Conservation (phyloP, 1,140 invertebrate genomes). For the Macrosteles quadrilineatus region DNA sequence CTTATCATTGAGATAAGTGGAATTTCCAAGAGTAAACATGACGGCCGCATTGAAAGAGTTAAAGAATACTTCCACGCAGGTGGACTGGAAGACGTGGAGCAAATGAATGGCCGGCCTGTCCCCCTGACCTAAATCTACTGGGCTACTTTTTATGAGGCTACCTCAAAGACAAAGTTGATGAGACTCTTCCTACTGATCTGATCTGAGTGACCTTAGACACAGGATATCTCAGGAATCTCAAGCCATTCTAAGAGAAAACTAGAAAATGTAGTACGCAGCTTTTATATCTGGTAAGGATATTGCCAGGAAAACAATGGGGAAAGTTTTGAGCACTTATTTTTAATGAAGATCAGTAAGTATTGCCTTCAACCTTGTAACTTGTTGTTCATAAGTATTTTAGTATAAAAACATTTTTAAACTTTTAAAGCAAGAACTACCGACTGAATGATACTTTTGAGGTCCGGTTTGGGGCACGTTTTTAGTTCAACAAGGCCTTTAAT, state of each 20-base stretch:
- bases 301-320: not conserved
- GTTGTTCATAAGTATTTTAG: not conserved
- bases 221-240: not conserved
- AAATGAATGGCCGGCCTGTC: not conserved
- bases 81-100: slow-evolving; percentile 11
- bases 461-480: not conserved
- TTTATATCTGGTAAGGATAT: slow-evolving; percentile 4
- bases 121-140: not conserved
- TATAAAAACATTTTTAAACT: not conserved
- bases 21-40: too few species aligned
- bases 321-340: not conserved
- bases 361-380: not conserved
- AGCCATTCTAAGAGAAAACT: not conserved
- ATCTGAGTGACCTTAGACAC: not conserved
- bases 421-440: not conserved
- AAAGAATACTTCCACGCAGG: not conserved
- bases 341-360: not conserved
- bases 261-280: not conserved
- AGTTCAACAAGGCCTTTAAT: too few species aligned
- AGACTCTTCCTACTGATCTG: slow-evolving; percentile 1
- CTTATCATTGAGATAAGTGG: too few species aligned
- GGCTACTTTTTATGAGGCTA: slow-evolving; percentile 15
- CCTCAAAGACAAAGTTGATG: slow-evolving; percentile 11
- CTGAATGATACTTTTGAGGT: not conserved
- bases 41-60: too few species aligned